These are phyloP conservation scores for Casuarius casuarius DNA, from an alignment of 2,113 vertebrate genomes.

Conservation along the genomic window DNA sequence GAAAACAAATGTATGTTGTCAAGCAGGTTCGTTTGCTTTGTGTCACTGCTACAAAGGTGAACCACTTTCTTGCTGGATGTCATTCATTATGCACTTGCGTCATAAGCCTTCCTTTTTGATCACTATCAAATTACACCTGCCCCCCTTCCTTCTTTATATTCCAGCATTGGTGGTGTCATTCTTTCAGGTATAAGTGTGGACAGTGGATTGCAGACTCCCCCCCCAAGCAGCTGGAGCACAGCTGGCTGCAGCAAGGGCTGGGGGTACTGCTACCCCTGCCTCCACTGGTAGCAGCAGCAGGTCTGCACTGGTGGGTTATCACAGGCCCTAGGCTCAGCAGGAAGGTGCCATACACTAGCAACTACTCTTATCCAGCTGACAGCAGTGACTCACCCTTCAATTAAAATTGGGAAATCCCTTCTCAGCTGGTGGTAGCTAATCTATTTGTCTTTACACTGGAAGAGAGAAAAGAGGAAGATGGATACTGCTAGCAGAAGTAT, in stretches of 20 bases:
- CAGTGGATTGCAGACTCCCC: not conserved
- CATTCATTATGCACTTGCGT: not conserved
- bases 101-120: not conserved
- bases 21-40: not conserved
- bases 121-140: not conserved
- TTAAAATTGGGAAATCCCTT: not conserved
- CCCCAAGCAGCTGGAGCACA: not conserved
- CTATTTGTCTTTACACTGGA: not conserved
- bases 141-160: not conserved
- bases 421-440: not conserved
- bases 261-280: not conserved
- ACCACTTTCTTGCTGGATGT: not conserved
- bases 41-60: not conserved
- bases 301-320: not conserved
- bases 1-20: not conserved
- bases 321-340: not conserved
- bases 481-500: fast-evolving
- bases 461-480: not conserved
- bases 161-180: not conserved
- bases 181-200: not conserved
- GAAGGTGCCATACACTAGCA: fast-evolving
- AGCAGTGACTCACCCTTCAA: not conserved
- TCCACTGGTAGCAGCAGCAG: fast-evolving
- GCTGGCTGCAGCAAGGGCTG: not conserved
- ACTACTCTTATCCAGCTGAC: not conserved